Evolutionary conservation across 2,113 vertebrate species (phyloP).

Genomic region (Tylochromis polylepis): DNA sequence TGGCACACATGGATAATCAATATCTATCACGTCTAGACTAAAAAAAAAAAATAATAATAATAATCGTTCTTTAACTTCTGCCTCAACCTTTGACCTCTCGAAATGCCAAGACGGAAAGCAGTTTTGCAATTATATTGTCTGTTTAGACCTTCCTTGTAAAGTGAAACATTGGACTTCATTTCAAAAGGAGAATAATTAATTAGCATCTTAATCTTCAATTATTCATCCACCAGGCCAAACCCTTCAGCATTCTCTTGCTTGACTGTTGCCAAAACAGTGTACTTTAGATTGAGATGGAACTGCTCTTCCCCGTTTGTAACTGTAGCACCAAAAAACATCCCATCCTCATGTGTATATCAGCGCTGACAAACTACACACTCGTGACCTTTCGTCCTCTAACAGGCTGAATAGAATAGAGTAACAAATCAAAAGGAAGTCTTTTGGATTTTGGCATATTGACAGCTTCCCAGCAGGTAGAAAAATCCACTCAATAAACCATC

Average conservation of each 20-base stretch:
- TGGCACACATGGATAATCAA: conserved; percentile 2
- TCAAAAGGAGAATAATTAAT: background rate
- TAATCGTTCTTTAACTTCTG: background rate
- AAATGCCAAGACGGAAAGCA: background rate
- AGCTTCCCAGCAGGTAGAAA: conserved; percentile 52
- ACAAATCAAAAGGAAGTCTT: conserved; percentile 48
- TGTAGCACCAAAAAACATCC: background rate
- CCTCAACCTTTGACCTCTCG: background rate
- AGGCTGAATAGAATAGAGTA: conserved; percentile 15
- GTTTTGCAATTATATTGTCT: background rate
- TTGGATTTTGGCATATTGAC: conserved; percentile 43
- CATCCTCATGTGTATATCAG: background rate
- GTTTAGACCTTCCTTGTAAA: background rate
- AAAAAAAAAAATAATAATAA: too few species aligned
- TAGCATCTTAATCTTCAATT: background rate
- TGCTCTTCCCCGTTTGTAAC: background rate
- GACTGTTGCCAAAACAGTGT: accelerated
- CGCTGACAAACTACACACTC: background rate
- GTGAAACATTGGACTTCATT: background rate
- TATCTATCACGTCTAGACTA: background rate
- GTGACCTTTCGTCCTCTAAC: conserved; percentile 34
- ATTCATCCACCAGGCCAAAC: background rate
- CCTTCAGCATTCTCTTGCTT: background rate
- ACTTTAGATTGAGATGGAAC: background rate
- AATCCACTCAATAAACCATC: conserved; percentile 47